A percentile compares a stretch with the other conserved stretches of the same genome.
Conservation (phyloP, 2,888 invertebrate genomes). For the Cyrtodaria siliqua region DNA sequence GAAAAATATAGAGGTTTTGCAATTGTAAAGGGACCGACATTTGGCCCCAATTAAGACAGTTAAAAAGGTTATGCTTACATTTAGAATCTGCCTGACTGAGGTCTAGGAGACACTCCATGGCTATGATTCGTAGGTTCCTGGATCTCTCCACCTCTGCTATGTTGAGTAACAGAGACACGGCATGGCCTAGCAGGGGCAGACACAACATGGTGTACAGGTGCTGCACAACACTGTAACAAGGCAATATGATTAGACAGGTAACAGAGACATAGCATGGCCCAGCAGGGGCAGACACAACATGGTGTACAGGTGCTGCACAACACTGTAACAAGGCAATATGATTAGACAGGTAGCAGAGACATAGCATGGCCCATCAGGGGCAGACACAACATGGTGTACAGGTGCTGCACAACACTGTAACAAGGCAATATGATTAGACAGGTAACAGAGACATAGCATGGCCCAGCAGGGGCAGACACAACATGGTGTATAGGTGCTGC, state of each 20-base stretch:
- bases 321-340: no score
- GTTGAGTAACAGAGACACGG: slow-evolving; percentile 76
- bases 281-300: slow-evolving; percentile 73
- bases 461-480: slow-evolving; percentile 77
- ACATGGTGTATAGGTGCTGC: slow-evolving; percentile 69
- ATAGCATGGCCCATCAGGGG: no score
- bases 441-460: slow-evolving; percentile 79
- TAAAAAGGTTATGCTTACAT: slow-evolving; percentile 65
- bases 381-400: no score
- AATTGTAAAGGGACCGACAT: no score
- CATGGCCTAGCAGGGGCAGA: slow-evolving; percentile 79
- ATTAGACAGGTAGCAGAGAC: no score
- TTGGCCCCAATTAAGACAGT: no score
- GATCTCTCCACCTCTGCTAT: slow-evolving; percentile 74
- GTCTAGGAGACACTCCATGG: slow-evolving; percentile 75
- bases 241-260: slow-evolving; percentile 59
- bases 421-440: no score
- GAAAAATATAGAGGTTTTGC: no score
- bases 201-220: slow-evolving; percentile 71
- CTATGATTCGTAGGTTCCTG: slow-evolving; percentile 71
- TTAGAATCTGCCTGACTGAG: slow-evolving; percentile 74
- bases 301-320: slow-evolving; percentile 74
- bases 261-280: slow-evolving; percentile 79
- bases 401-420: no score
- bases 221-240: slow-evolving; percentile 69